Percentiles rank a stretch among this genome's conserved stretches.
phyloP scores from a whole-genome alignment of 2,888 invertebrate genomes.

The Trissolcus japonicus region DNA sequence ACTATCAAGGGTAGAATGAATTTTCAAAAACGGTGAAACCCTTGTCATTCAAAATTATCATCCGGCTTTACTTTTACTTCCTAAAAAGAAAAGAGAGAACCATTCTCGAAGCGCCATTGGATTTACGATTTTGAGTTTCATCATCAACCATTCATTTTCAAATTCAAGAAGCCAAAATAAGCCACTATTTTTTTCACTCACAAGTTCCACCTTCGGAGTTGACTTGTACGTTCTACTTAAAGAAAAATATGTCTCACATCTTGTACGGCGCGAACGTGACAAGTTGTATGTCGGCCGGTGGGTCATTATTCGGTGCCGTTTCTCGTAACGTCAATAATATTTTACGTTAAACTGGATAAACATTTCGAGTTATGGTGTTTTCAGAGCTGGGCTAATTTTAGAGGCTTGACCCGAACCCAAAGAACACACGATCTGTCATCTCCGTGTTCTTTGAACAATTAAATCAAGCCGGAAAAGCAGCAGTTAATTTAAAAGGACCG shows the following conservation, averaged over 20 bases:
- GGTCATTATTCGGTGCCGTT: constrained; percentile 18
- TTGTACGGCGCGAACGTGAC: constrained; percentile 33
- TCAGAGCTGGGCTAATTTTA: background rate
- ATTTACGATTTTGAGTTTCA: background rate
- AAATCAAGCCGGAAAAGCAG: background rate
- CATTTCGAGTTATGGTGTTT: constrained; percentile 8
- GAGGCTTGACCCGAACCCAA: constrained; percentile 4
- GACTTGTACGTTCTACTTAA: background rate
- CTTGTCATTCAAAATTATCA: too few species aligned
- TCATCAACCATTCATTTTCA: background rate
- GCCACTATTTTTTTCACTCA: constrained; percentile 11
- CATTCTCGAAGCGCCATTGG: too few species aligned
- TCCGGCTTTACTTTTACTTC: too few species aligned
- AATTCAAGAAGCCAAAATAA: background rate
- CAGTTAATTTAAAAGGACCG: background rate
- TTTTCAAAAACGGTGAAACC: too few species aligned
- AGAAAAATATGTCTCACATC: constrained; percentile 25
- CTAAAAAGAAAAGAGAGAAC: too few species aligned
- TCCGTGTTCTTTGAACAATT: background rate
- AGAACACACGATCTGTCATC: too few species aligned
- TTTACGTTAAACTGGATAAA: constrained; percentile 18
- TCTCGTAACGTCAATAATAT: constrained; percentile 15
- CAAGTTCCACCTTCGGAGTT: too few species aligned
- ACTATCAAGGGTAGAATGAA: too few species aligned
- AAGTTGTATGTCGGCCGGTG: constrained; percentile 25